Conservation (phyloP, 2,888 invertebrate species). For the Protonemura montana region DNA sequence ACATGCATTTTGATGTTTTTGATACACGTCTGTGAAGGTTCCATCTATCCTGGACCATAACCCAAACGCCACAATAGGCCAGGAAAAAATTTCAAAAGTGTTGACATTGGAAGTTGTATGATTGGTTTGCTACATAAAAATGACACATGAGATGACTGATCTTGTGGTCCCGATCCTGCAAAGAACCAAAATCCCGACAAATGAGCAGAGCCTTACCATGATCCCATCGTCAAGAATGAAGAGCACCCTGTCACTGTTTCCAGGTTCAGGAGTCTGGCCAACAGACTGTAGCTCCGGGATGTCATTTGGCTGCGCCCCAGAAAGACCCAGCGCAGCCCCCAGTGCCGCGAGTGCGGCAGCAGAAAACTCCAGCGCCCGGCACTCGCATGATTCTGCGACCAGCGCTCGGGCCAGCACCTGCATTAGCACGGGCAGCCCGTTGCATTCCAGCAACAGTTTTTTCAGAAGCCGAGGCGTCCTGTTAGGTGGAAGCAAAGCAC, state of each 20-base stretch:
- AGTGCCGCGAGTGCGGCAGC: constrained; percentile 51
- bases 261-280: background rate
- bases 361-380: constrained; percentile 58
- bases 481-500: no score
- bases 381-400: constrained; percentile 58
- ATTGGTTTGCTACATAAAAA: no score
- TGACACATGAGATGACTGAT: no score
- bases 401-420: constrained; percentile 56
- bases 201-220: no score
- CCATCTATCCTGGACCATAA: no score
- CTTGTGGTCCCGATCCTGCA: no score
- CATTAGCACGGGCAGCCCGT: constrained; percentile 65
- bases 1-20: no score
- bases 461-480: constrained; percentile 64
- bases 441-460: constrained; percentile 66
- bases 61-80: no score
- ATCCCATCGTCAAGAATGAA: background rate
- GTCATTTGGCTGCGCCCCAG: background rate
- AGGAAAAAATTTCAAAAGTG: no score
- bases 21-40: no score
- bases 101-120: no score
- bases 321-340: background rate
- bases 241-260: background rate
- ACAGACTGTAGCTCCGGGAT: background rate
- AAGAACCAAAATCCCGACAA: no score